Evolutionary conservation across 2,888 invertebrate species (phyloP), one percentile per base, ranked within the genome.

Genomic region (Spisula solida): DNA sequence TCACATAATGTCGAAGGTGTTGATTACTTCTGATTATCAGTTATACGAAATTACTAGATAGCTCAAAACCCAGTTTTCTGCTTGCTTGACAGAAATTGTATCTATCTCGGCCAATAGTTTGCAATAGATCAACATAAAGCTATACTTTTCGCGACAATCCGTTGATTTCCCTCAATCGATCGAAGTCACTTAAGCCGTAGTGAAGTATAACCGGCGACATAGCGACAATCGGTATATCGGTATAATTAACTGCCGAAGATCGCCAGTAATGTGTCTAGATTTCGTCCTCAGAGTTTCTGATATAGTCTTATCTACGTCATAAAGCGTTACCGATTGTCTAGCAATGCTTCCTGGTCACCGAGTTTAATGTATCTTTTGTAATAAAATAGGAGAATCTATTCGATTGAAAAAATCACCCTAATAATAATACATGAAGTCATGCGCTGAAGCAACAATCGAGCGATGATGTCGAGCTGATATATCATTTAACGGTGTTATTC

Each of bases 181-280:
- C 34, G 75, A 18, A 75, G 75, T 75, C 75, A 75, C 75, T 75
- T 75, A 75, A 75, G 75, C 75, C 34, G 16, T 25, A 75, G 25
- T 34, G 25, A 31, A 75, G 34, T 31, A 75, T 10, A 31, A 14
- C 25, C 34, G 75, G 31, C 31, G 75, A 75, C 75, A 75, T 75
- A 34, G 75, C 12, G 75, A 75, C 75, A 34, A 34, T 75, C 16
- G 34, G 18, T 29, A 75, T 34, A 75, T 75, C 75, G 75, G 34
- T 75, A 75, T 75, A 75, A 75, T 75, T 75, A 75, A 75, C 75
- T 75, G 34, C 14, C 31, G 75, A 34, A 75, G 34, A 75, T 75
- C 75, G 1, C 34, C 34, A 25, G 75, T 75, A 75, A 34, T 75
- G 34, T 34, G 29, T 34, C 75, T 75, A 34, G 75, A 75, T 34